Evolutionary conservation across 2,113 vertebrate species (phyloP).

Genomic region (Porphyrio hochstetteri): DNA sequence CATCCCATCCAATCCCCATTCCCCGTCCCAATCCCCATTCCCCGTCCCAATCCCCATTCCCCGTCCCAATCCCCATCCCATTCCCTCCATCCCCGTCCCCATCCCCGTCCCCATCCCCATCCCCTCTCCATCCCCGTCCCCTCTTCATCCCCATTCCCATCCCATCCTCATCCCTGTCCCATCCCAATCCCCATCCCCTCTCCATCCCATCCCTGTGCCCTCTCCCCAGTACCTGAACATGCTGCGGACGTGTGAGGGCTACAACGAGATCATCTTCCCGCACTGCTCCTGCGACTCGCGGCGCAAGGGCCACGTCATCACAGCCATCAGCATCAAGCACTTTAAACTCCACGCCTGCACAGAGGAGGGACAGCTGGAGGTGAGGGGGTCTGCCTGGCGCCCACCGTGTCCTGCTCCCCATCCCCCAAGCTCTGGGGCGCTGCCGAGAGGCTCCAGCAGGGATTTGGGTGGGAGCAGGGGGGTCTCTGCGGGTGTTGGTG

Average conservation of each 20-base stretch:
- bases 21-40: too few species aligned
- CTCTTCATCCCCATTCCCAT: too few species aligned
- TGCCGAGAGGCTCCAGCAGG: background rate
- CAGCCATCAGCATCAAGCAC: conserved; percentile 93
- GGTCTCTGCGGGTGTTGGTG: background rate
- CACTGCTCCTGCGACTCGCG: conserved; percentile 96
- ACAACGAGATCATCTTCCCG: conserved; percentile 94
- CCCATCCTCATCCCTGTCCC: too few species aligned
- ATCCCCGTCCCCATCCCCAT: too few species aligned
- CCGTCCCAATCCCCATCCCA: too few species aligned
- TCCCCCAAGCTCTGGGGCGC: accelerated
- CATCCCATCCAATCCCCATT: too few species aligned
- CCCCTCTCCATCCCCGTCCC: too few species aligned
- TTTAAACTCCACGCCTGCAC: conserved; percentile 97
- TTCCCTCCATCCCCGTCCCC: too few species aligned
- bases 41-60: too few species aligned
- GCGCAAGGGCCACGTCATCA: conserved; percentile 93
- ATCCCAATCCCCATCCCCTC: too few species aligned
- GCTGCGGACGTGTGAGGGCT: conserved; percentile 91
- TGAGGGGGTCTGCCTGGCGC: conserved; percentile 53
- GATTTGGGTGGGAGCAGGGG: background rate
- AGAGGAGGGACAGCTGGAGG: conserved; percentile 94
- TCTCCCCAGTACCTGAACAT: conserved; percentile 88
- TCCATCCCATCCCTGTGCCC: too few species aligned
- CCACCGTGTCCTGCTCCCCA: too few species aligned